These are phyloP conservation scores for Sinopyrophorus schimmeli DNA, from an alignment of 2,888 invertebrate species.

Conservation along the genomic window DNA sequence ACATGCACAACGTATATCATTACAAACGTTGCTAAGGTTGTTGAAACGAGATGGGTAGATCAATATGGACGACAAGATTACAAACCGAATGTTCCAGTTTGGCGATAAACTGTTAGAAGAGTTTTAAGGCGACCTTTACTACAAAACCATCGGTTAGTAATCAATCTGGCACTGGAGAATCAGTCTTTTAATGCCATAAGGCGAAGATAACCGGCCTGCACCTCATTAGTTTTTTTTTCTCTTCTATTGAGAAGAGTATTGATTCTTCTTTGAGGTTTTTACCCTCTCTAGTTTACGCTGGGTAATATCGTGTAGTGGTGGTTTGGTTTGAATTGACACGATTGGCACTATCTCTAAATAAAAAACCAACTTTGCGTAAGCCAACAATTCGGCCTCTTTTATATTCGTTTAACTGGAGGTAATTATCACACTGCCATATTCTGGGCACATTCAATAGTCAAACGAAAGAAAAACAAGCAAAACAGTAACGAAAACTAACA, in stretches of 20 bases:
- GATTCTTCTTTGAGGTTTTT: neutral
- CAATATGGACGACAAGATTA: too few relatives aligned
- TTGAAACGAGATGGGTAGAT: too few relatives aligned
- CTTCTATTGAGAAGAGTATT: neutral
- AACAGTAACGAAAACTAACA: too few relatives aligned
- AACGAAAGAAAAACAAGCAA: too few relatives aligned
- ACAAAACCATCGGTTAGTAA: neutral
- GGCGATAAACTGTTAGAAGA: neutral
- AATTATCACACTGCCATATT: constrained; percentile 1
- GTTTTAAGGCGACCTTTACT: constrained; percentile 4
- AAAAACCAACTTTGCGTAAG: constrained; percentile 13
- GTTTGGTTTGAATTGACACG: constrained; percentile 6
- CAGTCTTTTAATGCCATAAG: too few relatives aligned
- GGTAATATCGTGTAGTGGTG: constrained; percentile 1
- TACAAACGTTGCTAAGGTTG: too few relatives aligned
- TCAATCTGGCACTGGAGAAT: neutral
- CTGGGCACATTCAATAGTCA: neutral
- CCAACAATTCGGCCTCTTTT: constrained; percentile 9
- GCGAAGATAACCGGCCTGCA: too few relatives aligned
- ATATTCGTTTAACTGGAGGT: constrained; percentile 10
- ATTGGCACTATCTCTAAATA: constrained; percentile 9
- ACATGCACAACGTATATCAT: too few relatives aligned
- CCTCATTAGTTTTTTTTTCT: too few relatives aligned
- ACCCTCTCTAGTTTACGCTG: neutral
- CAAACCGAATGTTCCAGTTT: too few relatives aligned